A percentile compares a stretch with the other conserved stretches of the same genome.
Conservation (phyloP, 1,140 invertebrate species). For the Oreohelix idahoensis region DNA sequence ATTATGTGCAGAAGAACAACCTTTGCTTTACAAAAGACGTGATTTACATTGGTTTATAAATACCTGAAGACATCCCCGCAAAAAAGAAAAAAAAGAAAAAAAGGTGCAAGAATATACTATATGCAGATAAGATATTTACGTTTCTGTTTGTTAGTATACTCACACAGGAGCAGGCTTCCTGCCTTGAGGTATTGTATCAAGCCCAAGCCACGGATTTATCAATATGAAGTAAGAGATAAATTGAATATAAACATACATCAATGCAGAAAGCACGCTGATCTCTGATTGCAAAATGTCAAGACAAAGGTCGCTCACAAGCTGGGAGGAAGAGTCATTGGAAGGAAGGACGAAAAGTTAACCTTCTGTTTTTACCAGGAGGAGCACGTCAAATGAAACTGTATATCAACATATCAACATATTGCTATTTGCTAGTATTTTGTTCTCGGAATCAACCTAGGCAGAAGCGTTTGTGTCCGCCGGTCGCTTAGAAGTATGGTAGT, state of each 20-base stretch:
- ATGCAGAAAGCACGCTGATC: not conserved
- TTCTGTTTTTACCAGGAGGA: not conserved
- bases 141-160: not conserved
- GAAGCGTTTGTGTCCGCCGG: too few species aligned
- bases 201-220: not conserved
- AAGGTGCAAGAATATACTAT: not conserved
- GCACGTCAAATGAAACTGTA: not conserved
- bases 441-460: not conserved
- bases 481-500: not conserved
- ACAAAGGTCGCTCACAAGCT: constrained; percentile 13
- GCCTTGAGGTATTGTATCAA: constrained; percentile 16
- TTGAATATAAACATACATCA: constrained; percentile 25
- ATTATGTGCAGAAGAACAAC: too few species aligned
- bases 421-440: not conserved
- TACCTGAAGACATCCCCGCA: too few species aligned
- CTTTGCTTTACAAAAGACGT: too few species aligned
- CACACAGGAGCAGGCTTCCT: not conserved
- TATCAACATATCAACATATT: not conserved
- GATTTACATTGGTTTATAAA: too few species aligned
- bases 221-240: constrained; percentile 20
- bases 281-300: constrained; percentile 25
- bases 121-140: not conserved
- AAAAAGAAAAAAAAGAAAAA: too few species aligned
- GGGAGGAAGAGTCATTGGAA: not conserved
- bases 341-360: not conserved